These are phyloP conservation scores for Eleutherodactylus coqui DNA, from an alignment of 2,797 vertebrate genomes.

Conservation along the genomic window DNA sequence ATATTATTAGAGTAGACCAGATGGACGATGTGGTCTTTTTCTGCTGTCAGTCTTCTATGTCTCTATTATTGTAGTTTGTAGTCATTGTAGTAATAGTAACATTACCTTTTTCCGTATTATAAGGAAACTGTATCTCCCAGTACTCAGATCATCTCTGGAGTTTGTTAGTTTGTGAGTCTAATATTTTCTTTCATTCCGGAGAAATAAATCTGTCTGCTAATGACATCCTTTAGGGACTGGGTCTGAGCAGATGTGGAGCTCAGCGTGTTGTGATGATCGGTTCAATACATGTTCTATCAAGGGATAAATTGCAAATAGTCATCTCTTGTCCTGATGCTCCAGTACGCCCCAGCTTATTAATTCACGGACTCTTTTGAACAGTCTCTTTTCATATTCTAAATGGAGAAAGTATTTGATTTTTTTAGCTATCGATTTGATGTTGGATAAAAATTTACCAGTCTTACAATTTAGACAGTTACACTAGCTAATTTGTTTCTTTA, in stretches of 20 bases:
- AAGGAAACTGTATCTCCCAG: not conserved
- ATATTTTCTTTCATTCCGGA: slow-evolving; percentile 46
- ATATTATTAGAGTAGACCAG: not conserved
- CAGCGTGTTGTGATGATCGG: slow-evolving; percentile 33
- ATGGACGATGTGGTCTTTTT: too few species aligned
- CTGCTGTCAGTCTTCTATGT: not conserved
- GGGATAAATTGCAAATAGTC: slow-evolving; percentile 55
- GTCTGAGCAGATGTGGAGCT: slow-evolving; percentile 48
- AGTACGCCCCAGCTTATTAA: slow-evolving; percentile 44
- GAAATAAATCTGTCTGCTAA: slow-evolving; percentile 49
- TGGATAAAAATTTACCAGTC: slow-evolving; percentile 34
- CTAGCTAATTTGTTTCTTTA: slow-evolving; percentile 20
- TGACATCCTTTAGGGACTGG: slow-evolving; percentile 52
- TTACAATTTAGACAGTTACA: slow-evolving; percentile 20
- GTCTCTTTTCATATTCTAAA: slow-evolving; percentile 53
- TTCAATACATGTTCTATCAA: slow-evolving; percentile 57
- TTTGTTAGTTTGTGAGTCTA: slow-evolving; percentile 18
- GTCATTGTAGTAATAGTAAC: not conserved
- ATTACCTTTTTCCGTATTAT: not conserved
- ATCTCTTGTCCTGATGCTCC: slow-evolving; percentile 54
- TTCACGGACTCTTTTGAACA: slow-evolving; percentile 44
- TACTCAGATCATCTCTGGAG: not conserved
- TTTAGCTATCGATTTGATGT: slow-evolving; percentile 49
- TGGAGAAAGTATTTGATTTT: slow-evolving; percentile 47
- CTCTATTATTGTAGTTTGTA: not conserved